These are phyloP conservation scores for Globia sparganii DNA, from an alignment of 2,888 invertebrate species.

Conservation along the genomic window DNA sequence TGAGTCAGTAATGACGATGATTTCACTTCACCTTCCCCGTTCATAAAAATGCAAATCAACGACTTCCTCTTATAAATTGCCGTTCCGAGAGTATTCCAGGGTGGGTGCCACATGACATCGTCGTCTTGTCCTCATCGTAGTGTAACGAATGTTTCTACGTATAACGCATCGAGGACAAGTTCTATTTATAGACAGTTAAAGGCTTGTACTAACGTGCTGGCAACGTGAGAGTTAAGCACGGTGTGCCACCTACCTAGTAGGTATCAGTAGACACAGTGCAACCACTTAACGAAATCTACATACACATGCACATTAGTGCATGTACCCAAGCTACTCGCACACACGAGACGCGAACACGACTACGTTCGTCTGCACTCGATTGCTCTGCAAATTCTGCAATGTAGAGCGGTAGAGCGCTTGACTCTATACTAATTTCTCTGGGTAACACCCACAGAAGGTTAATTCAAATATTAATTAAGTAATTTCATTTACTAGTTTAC, in stretches of 20 bases:
- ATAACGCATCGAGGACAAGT: slow-evolving; percentile 70
- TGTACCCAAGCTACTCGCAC: slow-evolving; percentile 27
- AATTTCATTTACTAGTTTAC: slow-evolving; percentile 2
- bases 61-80: slow-evolving; percentile 87
- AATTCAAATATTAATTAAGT: slow-evolving; percentile 3
- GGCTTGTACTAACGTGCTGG: slow-evolving; percentile 48
- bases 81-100: slow-evolving; percentile 83
- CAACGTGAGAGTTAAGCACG: slow-evolving; percentile 62
- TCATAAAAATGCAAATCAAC: slow-evolving; percentile 89
- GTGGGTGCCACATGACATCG: slow-evolving; percentile 81
- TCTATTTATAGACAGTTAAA: slow-evolving; percentile 74
- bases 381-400: slow-evolving; percentile 41
- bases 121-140: slow-evolving; percentile 73
- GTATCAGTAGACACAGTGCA: slow-evolving; percentile 60
- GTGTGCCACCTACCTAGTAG: slow-evolving; percentile 57
- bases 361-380: slow-evolving; percentile 39
- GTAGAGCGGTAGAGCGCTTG: slow-evolving; percentile 19
- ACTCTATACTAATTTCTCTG: neutral
- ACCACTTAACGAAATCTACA: slow-evolving; percentile 63
- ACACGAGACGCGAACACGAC: slow-evolving; percentile 26
- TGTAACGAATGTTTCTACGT: slow-evolving; percentile 71
- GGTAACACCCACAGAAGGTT: neutral
- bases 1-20: slow-evolving; percentile 71
- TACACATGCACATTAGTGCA: slow-evolving; percentile 31
- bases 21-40: slow-evolving; percentile 84